A percentile compares a stretch with the other conserved stretches of the same genome.
Conservation (phyloP, 2,888 invertebrate species). For the Chesias legatella region DNA sequence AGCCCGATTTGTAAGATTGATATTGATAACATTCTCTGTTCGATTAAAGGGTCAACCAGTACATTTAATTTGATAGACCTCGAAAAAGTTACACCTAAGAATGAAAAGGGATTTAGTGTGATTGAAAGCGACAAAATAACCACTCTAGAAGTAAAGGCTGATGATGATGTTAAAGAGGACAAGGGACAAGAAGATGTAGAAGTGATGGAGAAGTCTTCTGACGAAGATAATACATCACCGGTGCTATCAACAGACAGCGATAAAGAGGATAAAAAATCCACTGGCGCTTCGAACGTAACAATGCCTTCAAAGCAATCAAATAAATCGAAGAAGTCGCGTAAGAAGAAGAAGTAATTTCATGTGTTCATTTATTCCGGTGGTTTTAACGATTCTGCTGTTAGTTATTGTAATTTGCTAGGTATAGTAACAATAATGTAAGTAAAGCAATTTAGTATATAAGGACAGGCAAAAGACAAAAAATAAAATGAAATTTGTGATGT, state of each 20-base stretch:
- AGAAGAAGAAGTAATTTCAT: slow-evolving; percentile 80
- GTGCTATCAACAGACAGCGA: slow-evolving; percentile 80
- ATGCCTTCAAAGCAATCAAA: slow-evolving; percentile 66
- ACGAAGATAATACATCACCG: slow-evolving; percentile 77
- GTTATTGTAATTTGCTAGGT: slow-evolving; percentile 50
- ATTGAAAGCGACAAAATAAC: slow-evolving; percentile 66
- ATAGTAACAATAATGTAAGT: slow-evolving; percentile 53
- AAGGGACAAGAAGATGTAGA: slow-evolving; percentile 55
- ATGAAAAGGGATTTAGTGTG: slow-evolving; percentile 65
- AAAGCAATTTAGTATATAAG: slow-evolving; percentile 56
- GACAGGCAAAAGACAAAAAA: slow-evolving; percentile 64
- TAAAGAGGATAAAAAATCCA: slow-evolving; percentile 65
- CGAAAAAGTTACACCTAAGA: slow-evolving; percentile 61
- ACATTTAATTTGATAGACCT: slow-evolving; percentile 69
- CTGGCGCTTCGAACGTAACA: slow-evolving; percentile 55
- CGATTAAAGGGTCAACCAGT: slow-evolving; percentile 65
- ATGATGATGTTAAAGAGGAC: slow-evolving; percentile 54
- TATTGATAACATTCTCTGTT: slow-evolving; percentile 67
- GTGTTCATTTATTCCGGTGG: slow-evolving; percentile 52
- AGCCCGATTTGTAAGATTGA: slow-evolving; percentile 74
- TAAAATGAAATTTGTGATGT: slow-evolving; percentile 27
- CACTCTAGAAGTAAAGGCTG: slow-evolving; percentile 61
- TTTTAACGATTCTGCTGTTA: slow-evolving; percentile 34
- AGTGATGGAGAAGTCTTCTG: slow-evolving; percentile 77
- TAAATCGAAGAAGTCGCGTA: slow-evolving; percentile 80